phyloP scores from a whole-genome alignment of 2,888 invertebrate species.

The Calameuta idolon region DNA sequence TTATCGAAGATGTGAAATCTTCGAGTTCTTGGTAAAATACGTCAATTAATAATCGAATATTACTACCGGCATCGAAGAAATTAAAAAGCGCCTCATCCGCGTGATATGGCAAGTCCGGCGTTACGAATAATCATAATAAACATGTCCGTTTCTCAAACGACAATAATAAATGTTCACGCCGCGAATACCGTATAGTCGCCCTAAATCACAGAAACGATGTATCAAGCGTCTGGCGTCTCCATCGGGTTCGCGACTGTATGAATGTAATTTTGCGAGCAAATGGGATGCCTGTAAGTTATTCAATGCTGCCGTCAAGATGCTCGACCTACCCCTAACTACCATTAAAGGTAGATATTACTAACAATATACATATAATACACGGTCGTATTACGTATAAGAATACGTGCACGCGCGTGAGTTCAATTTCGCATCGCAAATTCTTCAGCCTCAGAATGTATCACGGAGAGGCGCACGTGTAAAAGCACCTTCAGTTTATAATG shows the following conservation, averaged over 20 bases:
- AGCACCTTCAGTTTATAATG: neutral
- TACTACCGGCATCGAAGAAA: neutral
- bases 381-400: neutral
- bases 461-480: neutral
- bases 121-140: conserved; percentile 40
- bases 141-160: conserved; percentile 37
- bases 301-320: neutral
- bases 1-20: too few species aligned
- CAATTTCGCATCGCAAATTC: too few species aligned
- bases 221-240: conserved; percentile 32
- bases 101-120: conserved; percentile 13
- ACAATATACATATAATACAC: neutral
- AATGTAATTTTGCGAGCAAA: conserved; percentile 41
- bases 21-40: neutral
- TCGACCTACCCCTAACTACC: neutral
- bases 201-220: conserved; percentile 46
- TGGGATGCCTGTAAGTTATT: conserved; percentile 25
- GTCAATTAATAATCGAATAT: conserved; percentile 1
- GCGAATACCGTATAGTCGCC: conserved; percentile 27
- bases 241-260: conserved; percentile 26
- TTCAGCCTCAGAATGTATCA: neutral
- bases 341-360: neutral
- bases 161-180: conserved; percentile 43
- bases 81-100: conserved; percentile 12
- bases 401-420: neutral